Conservation (phyloP, 1,140 invertebrate species). For the Zaprionus inermis region DNA sequence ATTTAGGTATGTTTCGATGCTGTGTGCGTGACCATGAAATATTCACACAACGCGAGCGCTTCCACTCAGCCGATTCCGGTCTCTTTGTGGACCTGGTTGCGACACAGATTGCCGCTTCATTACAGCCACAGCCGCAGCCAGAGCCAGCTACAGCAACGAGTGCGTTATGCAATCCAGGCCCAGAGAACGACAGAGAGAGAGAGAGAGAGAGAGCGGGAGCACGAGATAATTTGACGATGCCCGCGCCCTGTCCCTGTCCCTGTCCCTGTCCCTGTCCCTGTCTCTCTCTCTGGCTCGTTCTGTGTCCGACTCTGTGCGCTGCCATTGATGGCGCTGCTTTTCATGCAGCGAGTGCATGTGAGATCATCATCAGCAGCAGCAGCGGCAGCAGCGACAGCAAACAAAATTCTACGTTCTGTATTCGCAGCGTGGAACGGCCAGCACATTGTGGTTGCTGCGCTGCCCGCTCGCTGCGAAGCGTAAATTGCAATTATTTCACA, state of each 20-base stretch:
- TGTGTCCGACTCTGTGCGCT: constrained; percentile 11
- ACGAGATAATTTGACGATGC: constrained; percentile 48
- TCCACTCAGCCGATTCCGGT: constrained; percentile 52
- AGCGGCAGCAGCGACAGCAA: constrained; percentile 10
- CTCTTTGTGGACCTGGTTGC: constrained; percentile 63
- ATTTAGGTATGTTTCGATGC: background rate
- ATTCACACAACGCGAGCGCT: constrained; percentile 65
- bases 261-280: background rate
- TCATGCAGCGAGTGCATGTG: constrained; percentile 78
- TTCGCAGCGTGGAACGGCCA: constrained; percentile 67
- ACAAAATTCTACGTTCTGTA: constrained; percentile 71
- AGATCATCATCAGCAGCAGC: constrained; percentile 58
- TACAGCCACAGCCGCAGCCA: constrained; percentile 42
- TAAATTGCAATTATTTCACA: constrained; percentile 79
- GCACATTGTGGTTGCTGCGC: constrained; percentile 50
- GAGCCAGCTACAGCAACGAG: constrained; percentile 1
- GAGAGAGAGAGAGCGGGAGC: background rate
- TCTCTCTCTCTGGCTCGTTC: constrained; percentile 9
- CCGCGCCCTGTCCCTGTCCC: constrained; percentile 17
- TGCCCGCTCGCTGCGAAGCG: constrained; percentile 59
- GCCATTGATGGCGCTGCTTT: constrained; percentile 54
- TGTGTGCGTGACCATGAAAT: constrained; percentile 79
- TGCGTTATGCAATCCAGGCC: constrained; percentile 45
- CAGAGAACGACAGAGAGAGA: constrained; percentile 4
- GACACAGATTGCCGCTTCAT: constrained; percentile 80